Base-by-base conservation (phyloP, 2,888 invertebrate species). In the Capitulum mitella region DNA sequence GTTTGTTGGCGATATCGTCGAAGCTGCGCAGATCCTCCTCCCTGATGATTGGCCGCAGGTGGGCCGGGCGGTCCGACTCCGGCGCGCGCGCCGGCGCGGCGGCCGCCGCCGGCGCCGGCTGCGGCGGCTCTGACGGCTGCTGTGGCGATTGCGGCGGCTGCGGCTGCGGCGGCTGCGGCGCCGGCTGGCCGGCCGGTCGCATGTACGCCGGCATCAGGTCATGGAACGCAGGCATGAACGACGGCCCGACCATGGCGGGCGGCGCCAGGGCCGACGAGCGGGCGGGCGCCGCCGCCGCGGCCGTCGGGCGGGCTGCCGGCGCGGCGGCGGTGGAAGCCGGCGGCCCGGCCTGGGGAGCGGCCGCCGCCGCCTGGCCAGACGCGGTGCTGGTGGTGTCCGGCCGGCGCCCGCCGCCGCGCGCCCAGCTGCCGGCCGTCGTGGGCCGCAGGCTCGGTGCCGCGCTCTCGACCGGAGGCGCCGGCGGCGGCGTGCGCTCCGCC, bases 131-230 rank as follows among this genome's bases (percentile, higher is more conserved):
- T 22, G 70, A 5, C 26, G 37, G 19, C 37, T 22, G 0, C 26
- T 6, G 61, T 34, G 12, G 64, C 51, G 64, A 40, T 26, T 22
- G 70, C 8, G 37, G 22, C 37, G 70, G 70, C 70, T 26, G 70
- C 70, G 26, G 0, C 34, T 6, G 37, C 26, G 70, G 26, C 37
- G 12, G 37, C 70, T 8, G 37, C 37, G 37, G 12, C 40, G 40
- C 8, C 26, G 40, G 40, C 70, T 40, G 70, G 26, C 70, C 70
- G 37, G 70, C 29, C 40, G 70, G 37, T 19, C 70, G 70, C 70
- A 70, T 70, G 40, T 70, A 70, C 37, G 70, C 70, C 37, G 70
- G 70, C 70, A 70, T 70, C 70, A 70, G 40, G 70, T 70, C 70
- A 19, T 70, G 22, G 70, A 70, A 70, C 19, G 37, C 40, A 1